phyloP scores from a whole-genome alignment of 1,140 invertebrate species.

The Paralvinella palmiformis region DNA sequence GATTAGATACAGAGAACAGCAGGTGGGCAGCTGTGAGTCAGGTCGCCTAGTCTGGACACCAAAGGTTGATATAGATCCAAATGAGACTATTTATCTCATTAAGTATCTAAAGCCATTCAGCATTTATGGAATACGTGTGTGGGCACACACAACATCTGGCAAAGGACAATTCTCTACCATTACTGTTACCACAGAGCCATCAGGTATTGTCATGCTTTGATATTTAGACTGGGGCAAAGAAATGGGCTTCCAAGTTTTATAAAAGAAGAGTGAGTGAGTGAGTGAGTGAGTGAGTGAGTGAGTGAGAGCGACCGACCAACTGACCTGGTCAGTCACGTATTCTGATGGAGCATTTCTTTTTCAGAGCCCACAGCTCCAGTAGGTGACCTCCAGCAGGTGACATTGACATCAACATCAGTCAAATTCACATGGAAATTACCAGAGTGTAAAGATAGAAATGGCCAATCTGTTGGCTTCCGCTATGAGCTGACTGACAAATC shows the following conservation, averaged over 20 bases:
- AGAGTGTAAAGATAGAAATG: background rate
- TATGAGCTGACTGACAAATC: background rate
- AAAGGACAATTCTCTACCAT: constrained; percentile 1
- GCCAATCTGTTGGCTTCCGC: background rate
- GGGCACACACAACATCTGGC: constrained; percentile 8
- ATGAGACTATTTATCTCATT: constrained; percentile 2
- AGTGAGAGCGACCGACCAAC: background rate
- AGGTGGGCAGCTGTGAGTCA: background rate
- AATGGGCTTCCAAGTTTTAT: background rate
- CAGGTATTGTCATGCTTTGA: background rate
- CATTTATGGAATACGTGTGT: constrained; percentile 11
- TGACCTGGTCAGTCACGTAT: background rate
- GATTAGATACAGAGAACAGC: background rate
- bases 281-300: background rate
- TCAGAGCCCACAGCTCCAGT: background rate
- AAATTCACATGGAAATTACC: background rate
- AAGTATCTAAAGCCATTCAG: background rate
- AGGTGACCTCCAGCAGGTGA: background rate
- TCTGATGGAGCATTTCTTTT: background rate
- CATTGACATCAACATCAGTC: background rate
- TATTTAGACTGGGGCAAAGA: background rate
- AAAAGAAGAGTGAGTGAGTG: background rate
- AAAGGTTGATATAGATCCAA: background rate
- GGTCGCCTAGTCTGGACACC: background rate
- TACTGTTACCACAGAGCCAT: constrained; percentile 1